Conservation (phyloP, 2,797 vertebrate genomes). For the Chiloscyllium punctatum region DNA sequence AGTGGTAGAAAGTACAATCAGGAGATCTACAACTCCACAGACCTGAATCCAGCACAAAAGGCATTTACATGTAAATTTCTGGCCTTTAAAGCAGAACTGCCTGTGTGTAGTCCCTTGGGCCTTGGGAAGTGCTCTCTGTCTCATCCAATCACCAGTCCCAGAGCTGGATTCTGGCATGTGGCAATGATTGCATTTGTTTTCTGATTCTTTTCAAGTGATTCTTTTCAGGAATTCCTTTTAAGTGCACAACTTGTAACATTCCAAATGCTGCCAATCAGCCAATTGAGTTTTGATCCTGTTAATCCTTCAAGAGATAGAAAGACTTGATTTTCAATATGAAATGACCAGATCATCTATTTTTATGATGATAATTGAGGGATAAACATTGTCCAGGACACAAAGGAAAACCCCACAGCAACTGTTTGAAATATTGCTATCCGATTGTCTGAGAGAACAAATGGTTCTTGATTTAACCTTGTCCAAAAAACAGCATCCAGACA, state of each 20-base stretch:
- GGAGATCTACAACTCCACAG: not conserved
- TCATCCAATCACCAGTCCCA: not conserved
- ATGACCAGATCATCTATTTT: too few relatives aligned
- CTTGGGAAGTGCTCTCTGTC: not conserved
- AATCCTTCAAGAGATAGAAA: not conserved
- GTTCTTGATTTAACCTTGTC: too few relatives aligned
- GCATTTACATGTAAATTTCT: slow-evolving; percentile 47
- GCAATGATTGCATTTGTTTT: not conserved
- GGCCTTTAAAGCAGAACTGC: slow-evolving; percentile 41
- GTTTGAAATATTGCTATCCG: too few relatives aligned
- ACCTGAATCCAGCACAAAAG: not conserved
- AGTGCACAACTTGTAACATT: not conserved
- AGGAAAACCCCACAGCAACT: too few relatives aligned
- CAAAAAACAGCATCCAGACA: not conserved
- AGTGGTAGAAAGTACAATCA: not conserved
- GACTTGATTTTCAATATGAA: not conserved
- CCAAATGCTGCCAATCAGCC: not conserved
- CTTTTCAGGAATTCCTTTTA: not conserved
- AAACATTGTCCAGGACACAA: too few relatives aligned
- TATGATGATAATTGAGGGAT: too few relatives aligned
- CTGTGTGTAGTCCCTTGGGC: not conserved
- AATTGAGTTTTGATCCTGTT: too few relatives aligned
- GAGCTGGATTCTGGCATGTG: not conserved
- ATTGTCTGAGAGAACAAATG: too few relatives aligned
- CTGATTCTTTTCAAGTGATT: not conserved